Percentiles rank a stretch among this genome's conserved stretches.
Evolutionary conservation across 1,140 invertebrate species (phyloP).

Genomic region (Lepidurus apus): DNA sequence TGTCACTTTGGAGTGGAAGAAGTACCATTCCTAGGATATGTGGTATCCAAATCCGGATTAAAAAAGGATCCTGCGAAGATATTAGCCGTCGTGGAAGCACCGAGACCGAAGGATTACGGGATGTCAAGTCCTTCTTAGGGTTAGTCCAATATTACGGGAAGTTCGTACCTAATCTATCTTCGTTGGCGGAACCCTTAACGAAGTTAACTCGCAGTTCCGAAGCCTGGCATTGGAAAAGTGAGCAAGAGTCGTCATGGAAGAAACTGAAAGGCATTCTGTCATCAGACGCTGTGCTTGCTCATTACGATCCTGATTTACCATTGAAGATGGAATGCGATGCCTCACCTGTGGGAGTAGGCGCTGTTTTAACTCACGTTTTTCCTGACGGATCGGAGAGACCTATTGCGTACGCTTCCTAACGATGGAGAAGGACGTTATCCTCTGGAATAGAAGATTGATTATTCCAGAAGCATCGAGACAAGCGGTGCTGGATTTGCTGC

Average conservation of each 20-base stretch:
- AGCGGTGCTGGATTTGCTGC: slow-evolving; percentile 45
- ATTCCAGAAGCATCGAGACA: slow-evolving; percentile 33
- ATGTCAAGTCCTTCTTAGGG: slow-evolving; percentile 14
- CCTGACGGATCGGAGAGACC: slow-evolving; percentile 45
- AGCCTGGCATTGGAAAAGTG: slow-evolving; percentile 13
- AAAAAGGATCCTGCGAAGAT: slow-evolving; percentile 29
- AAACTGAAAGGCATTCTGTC: slow-evolving; percentile 26
- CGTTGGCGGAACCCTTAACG: slow-evolving; percentile 20
- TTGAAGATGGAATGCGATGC: slow-evolving; percentile 48
- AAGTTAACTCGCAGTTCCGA: neutral
- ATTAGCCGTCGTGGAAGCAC: slow-evolving; percentile 32
- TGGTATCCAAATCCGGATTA: slow-evolving; percentile 28
- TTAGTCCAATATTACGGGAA: slow-evolving; percentile 4
- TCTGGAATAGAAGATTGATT: slow-evolving; percentile 22
- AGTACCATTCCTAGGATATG: slow-evolving; percentile 33
- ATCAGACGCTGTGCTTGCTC: slow-evolving; percentile 39
- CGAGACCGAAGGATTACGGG: slow-evolving; percentile 23
- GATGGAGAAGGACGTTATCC: slow-evolving; percentile 25
- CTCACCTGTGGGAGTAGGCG: slow-evolving; percentile 45
- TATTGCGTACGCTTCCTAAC: slow-evolving; percentile 48
- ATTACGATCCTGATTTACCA: slow-evolving; percentile 47
- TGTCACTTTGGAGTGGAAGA: slow-evolving; percentile 37
- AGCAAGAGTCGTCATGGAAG: neutral
- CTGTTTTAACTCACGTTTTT: slow-evolving; percentile 45
- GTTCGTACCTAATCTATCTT: neutral